A percentile compares a stretch with the other conserved stretches of the same genome.
These are phyloP conservation scores for Stenoptilia bipunctidactyla DNA, from an alignment of 2,888 invertebrate species.

Conservation along the genomic window DNA sequence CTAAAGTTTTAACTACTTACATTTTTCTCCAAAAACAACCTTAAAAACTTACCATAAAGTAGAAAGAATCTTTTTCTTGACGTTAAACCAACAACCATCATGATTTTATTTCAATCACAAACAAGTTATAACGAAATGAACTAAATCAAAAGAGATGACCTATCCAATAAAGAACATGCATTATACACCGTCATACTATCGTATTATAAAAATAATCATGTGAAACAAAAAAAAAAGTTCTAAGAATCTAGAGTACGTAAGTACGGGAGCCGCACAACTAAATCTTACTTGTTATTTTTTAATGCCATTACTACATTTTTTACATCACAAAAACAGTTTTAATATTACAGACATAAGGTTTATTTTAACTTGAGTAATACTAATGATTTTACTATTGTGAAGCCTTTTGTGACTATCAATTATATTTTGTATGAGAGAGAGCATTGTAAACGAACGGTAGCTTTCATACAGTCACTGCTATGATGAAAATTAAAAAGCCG, in stretches of 20 bases:
- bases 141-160: neutral
- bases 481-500: constrained; percentile 69
- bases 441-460: constrained; percentile 66
- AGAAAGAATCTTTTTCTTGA: too few species aligned
- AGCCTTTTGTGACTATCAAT: constrained; percentile 67
- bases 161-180: neutral
- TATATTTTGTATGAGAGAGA: constrained; percentile 60
- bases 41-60: too few species aligned
- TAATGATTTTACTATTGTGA: constrained; percentile 62
- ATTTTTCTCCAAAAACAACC: too few species aligned
- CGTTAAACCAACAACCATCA: too few species aligned
- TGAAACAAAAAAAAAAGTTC: constrained; percentile 68
- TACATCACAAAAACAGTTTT: constrained; percentile 21
- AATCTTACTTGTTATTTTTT: constrained; percentile 53
- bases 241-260: constrained; percentile 66
- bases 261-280: constrained; percentile 69
- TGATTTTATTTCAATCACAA: too few species aligned
- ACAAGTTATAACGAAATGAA: too few species aligned
- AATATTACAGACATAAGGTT: constrained; percentile 21
- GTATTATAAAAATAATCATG: constrained; percentile 65
- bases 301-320: constrained; percentile 28
- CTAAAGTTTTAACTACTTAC: too few species aligned
- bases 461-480: constrained; percentile 50
- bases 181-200: constrained; percentile 41
- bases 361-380: constrained; percentile 18